Conservation (phyloP, 2,113 vertebrate species). For the Dromas ardeola region DNA sequence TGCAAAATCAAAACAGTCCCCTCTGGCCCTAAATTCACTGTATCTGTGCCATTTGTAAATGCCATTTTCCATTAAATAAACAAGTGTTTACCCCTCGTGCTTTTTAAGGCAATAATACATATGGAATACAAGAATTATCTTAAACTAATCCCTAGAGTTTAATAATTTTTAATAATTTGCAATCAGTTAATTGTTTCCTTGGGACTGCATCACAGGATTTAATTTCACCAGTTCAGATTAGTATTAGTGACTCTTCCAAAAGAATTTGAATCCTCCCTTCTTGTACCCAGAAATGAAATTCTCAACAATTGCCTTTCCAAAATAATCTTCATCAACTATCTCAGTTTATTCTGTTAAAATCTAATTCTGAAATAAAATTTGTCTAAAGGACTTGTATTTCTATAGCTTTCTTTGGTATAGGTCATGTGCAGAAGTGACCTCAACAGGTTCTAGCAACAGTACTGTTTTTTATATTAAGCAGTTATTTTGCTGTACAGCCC, state of each 20-base stretch:
- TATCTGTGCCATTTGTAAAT: neutral
- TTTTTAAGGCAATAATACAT: slow-evolving; percentile 23
- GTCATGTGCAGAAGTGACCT: neutral
- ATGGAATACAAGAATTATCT: slow-evolving; percentile 38
- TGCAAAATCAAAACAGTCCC: neutral
- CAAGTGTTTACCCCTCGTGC: neutral
- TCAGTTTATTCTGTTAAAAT: neutral
- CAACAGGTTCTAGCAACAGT: neutral
- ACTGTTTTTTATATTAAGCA: neutral
- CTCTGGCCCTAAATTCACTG: neutral
- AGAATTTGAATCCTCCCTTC: neutral
- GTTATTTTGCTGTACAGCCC: neutral
- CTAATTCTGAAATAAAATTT: neutral
- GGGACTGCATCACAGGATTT: slow-evolving; percentile 6
- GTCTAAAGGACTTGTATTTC: neutral
- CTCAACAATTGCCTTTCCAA: neutral
- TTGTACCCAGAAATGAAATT: neutral
- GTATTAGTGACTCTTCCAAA: slow-evolving; percentile 14
- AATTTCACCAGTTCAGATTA: slow-evolving; percentile 24
- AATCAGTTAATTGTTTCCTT: slow-evolving; percentile 64
- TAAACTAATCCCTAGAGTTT: slow-evolving; percentile 35
- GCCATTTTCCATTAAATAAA: slow-evolving; percentile 21
- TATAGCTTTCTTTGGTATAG: neutral
- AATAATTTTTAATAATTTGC: slow-evolving; percentile 52
- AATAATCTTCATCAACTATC: neutral